Percentiles rank a stretch among this genome's conserved stretches.
Conservation (phyloP, 2,113 vertebrate genomes). For the Siphamia tubifer region DNA sequence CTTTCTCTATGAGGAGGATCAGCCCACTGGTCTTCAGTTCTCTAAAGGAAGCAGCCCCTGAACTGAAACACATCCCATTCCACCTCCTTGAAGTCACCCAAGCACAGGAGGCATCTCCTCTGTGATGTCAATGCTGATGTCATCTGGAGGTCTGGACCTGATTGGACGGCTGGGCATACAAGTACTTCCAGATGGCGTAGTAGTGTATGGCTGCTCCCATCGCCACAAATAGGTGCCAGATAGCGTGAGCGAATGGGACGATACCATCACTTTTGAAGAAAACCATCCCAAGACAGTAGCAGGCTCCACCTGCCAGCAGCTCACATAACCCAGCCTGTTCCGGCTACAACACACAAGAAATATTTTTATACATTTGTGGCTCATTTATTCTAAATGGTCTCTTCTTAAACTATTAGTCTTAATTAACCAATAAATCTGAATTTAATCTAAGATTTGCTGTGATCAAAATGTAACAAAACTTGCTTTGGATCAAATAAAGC, state of each 20-base stretch:
- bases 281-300: conserved; percentile 91
- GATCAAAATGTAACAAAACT: no score
- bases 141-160: conserved; percentile 83
- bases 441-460: no score
- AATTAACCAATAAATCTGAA: no score
- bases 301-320: conserved; percentile 87
- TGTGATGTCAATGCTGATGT: conserved; percentile 63
- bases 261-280: conserved; percentile 97
- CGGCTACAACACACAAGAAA: conserved; percentile 72
- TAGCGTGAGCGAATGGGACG: conserved; percentile 95
- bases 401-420: no score
- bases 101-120: conserved; percentile 23
- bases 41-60: conserved; percentile 15
- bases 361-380: neutral
- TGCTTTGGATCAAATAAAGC: no score
- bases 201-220: conserved; percentile 91
- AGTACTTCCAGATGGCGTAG: conserved; percentile 96
- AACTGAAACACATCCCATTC: conserved; percentile 26
- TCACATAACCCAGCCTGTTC: conserved; percentile 89
- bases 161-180: conserved; percentile 80
- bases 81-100: neutral
- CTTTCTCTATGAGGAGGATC: neutral
- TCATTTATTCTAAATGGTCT: no score
- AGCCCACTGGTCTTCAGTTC: neutral
- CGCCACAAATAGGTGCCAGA: conserved; percentile 96